Evolutionary conservation across 2,888 invertebrate genomes (phyloP).

Genomic region (Microlaimidae sp.): DNA sequence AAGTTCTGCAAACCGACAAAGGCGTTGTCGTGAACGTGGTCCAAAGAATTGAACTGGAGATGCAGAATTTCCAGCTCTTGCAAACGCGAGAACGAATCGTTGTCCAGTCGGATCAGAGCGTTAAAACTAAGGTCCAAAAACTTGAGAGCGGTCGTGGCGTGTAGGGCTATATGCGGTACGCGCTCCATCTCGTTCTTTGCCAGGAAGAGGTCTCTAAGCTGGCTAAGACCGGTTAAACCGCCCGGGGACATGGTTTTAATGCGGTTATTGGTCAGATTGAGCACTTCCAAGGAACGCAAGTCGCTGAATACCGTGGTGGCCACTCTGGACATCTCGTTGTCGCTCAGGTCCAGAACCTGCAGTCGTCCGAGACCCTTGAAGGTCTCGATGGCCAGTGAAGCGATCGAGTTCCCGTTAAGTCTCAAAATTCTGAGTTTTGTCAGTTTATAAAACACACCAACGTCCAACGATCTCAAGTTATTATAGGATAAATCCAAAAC

Average conservation of each 20-base stretch:
- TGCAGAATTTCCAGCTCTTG: constrained; percentile 2
- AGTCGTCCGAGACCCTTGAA: constrained; percentile 10
- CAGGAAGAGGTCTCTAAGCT: constrained; percentile 7
- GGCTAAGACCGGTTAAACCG: constrained; percentile 8
- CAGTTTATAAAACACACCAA: constrained; percentile 15
- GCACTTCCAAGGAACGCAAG: constrained; percentile 7
- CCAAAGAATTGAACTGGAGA: constrained; percentile 5
- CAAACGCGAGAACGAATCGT: constrained; percentile 9
- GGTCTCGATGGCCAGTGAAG: constrained; percentile 8
- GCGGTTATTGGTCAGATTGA: constrained; percentile 11
- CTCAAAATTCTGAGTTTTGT: constrained; percentile 10
- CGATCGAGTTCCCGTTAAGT: constrained; percentile 13
- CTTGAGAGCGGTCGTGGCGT: background rate
- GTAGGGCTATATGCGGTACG: constrained; percentile 5
- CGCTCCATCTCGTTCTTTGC: background rate
- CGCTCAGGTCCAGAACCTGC: constrained; percentile 11
- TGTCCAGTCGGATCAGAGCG: constrained; percentile 1
- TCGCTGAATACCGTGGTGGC: constrained; percentile 14
- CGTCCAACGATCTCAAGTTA: constrained; percentile 10
- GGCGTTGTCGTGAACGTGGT: constrained; percentile 5
- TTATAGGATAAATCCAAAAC: constrained; percentile 15
- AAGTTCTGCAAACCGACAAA: constrained; percentile 11
- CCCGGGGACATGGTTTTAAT: constrained; percentile 11
- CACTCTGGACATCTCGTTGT: constrained; percentile 4
- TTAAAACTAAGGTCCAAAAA: constrained; percentile 8